phyloP scores from a whole-genome alignment of 2,888 invertebrate species.

The Papilio demoleus region DNA sequence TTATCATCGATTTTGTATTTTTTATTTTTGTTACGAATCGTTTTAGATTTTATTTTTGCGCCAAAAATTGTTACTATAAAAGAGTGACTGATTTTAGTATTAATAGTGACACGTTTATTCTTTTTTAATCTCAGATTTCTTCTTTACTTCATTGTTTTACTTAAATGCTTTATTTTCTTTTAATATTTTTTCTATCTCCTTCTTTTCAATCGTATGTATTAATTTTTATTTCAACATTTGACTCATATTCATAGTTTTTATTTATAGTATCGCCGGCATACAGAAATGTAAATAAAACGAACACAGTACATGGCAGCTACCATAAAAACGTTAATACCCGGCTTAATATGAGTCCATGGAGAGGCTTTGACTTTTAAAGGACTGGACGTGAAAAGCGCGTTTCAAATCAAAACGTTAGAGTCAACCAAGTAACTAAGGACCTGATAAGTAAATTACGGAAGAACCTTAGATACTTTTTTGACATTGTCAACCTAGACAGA shows the following conservation, averaged over 20 bases:
- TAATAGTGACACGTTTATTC: no score
- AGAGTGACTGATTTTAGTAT: no score
- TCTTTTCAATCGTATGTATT: no score
- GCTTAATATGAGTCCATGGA: conserved; percentile 34
- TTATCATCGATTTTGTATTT: conserved; percentile 23
- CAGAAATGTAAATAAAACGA: neutral
- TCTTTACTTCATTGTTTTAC: no score
- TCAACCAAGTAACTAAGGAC: no score
- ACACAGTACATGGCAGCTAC: neutral
- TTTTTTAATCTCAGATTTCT: no score
- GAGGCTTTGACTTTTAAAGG: neutral
- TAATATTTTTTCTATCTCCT: no score
- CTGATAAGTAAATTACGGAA: no score
- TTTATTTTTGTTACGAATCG: neutral
- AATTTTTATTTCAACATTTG: neutral
- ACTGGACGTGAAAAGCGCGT: neutral
- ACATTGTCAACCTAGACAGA: no score
- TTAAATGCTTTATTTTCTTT: no score
- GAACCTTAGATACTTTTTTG: no score
- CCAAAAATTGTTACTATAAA: neutral
- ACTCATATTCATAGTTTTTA: neutral
- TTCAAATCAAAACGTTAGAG: neutral
- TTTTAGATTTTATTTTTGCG: conserved; percentile 1
- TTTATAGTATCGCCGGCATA: neutral
- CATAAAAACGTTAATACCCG: conserved; percentile 26